A percentile compares a stretch with the other conserved stretches of the same genome.
Evolutionary conservation across 2,888 invertebrate genomes (phyloP).

Genomic region (Odiellus spinosus): DNA sequence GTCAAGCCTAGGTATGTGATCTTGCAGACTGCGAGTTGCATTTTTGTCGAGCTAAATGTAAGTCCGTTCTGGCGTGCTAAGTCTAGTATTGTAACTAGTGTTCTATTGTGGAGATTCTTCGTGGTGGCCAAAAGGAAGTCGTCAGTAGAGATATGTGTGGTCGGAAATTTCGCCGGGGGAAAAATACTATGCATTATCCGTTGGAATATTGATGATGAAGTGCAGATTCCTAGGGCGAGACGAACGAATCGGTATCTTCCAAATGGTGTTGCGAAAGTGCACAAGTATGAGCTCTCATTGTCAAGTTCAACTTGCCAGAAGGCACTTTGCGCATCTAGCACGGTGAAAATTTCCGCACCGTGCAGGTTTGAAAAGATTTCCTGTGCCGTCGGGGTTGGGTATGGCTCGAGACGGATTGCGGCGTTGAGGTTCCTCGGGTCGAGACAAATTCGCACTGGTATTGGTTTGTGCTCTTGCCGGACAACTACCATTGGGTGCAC

Average conservation of each 20-base stretch:
- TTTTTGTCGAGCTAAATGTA: too few relatives aligned
- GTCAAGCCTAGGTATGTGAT: too few relatives aligned
- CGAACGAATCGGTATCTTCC: constrained; percentile 6
- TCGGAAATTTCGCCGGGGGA: too few relatives aligned
- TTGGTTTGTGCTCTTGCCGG: background rate
- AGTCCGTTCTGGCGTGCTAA: too few relatives aligned
- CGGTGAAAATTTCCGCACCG: constrained; percentile 3
- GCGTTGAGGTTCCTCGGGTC: constrained; percentile 8
- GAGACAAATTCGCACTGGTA: constrained; percentile 6
- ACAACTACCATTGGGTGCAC: constrained; percentile 6
- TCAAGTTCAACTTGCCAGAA: constrained; percentile 6
- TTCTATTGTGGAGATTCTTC: too few relatives aligned
- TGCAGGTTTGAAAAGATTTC: constrained; percentile 3
- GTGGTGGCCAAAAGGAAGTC: too few relatives aligned
- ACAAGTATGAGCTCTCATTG: constrained; percentile 1
- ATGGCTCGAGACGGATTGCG: constrained; percentile 2
- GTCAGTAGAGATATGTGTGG: too few relatives aligned
- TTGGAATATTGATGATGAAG: constrained; percentile 5
- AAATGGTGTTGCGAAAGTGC: constrained; percentile 6
- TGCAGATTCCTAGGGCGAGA: constrained; percentile 9
- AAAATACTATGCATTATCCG: constrained; percentile 5
- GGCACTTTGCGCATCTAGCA: constrained; percentile 7
- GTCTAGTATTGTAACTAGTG: too few relatives aligned
- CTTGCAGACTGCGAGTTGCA: too few relatives aligned
- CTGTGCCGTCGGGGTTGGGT: constrained; percentile 6